These are phyloP conservation scores for Picus viridis DNA, from an alignment of 2,797 vertebrate species.

Conservation along the genomic window DNA sequence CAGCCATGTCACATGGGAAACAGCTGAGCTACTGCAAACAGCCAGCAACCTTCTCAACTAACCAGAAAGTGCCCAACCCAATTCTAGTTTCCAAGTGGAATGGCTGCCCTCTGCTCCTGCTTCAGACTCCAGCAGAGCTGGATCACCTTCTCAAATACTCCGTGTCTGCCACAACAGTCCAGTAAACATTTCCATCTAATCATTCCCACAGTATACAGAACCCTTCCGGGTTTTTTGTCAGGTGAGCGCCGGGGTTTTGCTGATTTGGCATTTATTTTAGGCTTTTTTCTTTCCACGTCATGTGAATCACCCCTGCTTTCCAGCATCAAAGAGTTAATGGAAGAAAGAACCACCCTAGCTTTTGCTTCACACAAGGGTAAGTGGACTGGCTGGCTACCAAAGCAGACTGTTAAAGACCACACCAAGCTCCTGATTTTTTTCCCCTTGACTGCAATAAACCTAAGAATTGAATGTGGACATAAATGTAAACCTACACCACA, in stretches of 20 bases:
- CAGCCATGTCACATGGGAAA: background rate
- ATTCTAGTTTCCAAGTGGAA: background rate
- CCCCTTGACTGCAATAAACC: background rate
- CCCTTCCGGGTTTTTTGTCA: background rate
- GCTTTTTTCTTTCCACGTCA: background rate
- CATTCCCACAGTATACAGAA: background rate
- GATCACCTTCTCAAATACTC: slow-evolving; percentile 1
- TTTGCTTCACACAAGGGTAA: slow-evolving; percentile 29
- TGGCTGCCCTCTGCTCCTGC: background rate
- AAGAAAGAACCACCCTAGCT: slow-evolving; percentile 7
- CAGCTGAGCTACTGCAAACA: slow-evolving; percentile 4
- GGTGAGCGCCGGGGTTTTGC: background rate
- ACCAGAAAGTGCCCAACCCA: slow-evolving; percentile 27
- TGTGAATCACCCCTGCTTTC: background rate
- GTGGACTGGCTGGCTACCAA: slow-evolving; percentile 31
- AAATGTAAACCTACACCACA: slow-evolving; percentile 50
- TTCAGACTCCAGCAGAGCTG: background rate
- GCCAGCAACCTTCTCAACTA: background rate
- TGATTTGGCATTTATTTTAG: background rate
- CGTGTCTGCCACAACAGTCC: background rate
- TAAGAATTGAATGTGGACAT: slow-evolving; percentile 16
- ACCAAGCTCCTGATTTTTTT: background rate
- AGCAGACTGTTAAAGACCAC: slow-evolving; percentile 45
- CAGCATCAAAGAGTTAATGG: slow-evolving; percentile 48
- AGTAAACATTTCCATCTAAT: background rate